Evolutionary conservation across 2,113 vertebrate genomes (phyloP), one percentile per base, ranked within the genome.

Genomic region (Buteo buteo): DNA sequence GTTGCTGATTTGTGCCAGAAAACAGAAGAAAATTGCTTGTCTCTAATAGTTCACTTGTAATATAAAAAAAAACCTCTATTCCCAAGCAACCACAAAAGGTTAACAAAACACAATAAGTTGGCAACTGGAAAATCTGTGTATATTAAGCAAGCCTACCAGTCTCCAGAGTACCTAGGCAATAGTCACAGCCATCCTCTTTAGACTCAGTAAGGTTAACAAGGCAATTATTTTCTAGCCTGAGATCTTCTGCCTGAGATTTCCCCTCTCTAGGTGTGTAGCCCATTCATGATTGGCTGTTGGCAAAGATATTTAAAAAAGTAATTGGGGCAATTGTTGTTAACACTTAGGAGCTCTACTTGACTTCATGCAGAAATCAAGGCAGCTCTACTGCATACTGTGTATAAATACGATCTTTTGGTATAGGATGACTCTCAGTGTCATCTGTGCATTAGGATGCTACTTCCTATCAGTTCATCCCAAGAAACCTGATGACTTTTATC

Each of bases 191-290:
- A 85, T 50, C 5, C 13, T 73, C 6, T 70, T 82, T 25, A 65
- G 14, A 31, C 10, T 34, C 5, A 50, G 28, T 36, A n/a, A 9
- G 32, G 16, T 24, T 50, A 44, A 62, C 4, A 73, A 65, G 10
- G 10, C 59, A 45, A 65, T 49, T 49, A 47, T 64, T 80, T 74
- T 62, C 29, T 42, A 57, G 14, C 13, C 11, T 57, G 31, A 38
- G 19, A 65, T 70, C 7, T 65, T 34, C 21, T 47, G 7, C 15
- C 8, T 76, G 47, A 81, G 14, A 44, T 69, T 49, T 74, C 8
- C 6, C 0, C 12, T 42, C 11, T 65, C 11, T 42, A 38, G 16
- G 1, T 32, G 70, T 42, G 2, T 29, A 52, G 34, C 2, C 2
- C 20, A 26, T 28, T 90, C 16, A 38, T 38, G 12, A 50, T 1